A percentile compares a stretch with the other conserved stretches of the same genome.
Conservation (phyloP, 2,888 invertebrate species). For the Ophion costatus region DNA sequence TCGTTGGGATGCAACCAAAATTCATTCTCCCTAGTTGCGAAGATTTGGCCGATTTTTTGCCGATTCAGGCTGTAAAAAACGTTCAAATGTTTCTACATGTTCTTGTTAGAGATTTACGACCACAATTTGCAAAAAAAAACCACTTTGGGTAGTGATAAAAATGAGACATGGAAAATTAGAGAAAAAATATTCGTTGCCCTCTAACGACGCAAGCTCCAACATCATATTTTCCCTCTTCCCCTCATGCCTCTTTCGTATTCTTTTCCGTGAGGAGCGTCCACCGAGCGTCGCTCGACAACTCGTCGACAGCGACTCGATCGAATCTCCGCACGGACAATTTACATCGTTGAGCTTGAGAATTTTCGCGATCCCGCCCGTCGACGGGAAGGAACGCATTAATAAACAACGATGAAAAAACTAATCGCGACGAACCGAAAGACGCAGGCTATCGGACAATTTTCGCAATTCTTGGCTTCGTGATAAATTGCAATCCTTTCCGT, state of each 20-base stretch:
- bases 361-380: background rate
- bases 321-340: slow-evolving; percentile 3
- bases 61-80: too few relatives aligned
- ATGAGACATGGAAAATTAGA: too few relatives aligned
- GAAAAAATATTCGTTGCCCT: too few relatives aligned
- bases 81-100: too few relatives aligned
- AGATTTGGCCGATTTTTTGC: too few relatives aligned
- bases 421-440: slow-evolving; percentile 34
- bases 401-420: slow-evolving; percentile 25
- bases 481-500: slow-evolving; percentile 34
- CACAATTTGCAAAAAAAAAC: too few relatives aligned
- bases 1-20: background rate
- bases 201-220: too few relatives aligned
- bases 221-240: background rate
- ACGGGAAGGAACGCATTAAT: background rate
- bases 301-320: background rate
- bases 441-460: slow-evolving; percentile 40
- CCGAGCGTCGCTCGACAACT: background rate
- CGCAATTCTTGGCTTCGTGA: slow-evolving; percentile 30
- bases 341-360: slow-evolving; percentile 17
- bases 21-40: background rate
- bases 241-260: background rate
- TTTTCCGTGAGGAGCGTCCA: background rate
- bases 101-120: too few relatives aligned
- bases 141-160: too few relatives aligned